Percentiles rank a stretch among this genome's conserved stretches.
phyloP scores from a whole-genome alignment of 2,113 vertebrate genomes.

The Talpa occidentalis region DNA sequence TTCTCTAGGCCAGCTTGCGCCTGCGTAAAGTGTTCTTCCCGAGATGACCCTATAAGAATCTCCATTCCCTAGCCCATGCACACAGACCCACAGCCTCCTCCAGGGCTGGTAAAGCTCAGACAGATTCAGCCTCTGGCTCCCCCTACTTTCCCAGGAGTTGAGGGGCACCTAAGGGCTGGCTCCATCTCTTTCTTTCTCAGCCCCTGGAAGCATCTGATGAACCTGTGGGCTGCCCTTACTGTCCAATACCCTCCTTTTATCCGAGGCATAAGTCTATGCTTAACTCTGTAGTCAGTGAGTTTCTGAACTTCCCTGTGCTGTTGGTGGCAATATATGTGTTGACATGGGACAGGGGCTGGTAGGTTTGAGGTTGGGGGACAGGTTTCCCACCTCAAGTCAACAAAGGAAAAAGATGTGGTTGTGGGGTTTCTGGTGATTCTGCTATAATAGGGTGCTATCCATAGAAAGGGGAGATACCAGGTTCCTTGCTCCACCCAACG shows the following conservation, averaged over 20 bases:
- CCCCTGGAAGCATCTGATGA: not conserved
- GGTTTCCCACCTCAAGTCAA: not conserved
- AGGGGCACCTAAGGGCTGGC: not conserved
- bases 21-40: not conserved
- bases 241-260: not conserved
- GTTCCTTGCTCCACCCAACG: too few relatives aligned
- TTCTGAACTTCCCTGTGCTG: not conserved
- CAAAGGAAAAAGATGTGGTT: not conserved
- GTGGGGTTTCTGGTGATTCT: too few relatives aligned
- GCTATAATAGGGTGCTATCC: too few relatives aligned
- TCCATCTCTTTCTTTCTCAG: too few relatives aligned
- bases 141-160: not conserved
- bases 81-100: not conserved
- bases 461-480: too few relatives aligned
- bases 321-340: too few relatives aligned
- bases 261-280: not conserved
- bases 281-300: not conserved
- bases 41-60: too few relatives aligned
- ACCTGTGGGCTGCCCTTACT: too few relatives aligned
- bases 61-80: fast-evolving
- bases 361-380: not conserved
- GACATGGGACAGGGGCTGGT: not conserved
- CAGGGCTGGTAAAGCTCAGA: too few relatives aligned
- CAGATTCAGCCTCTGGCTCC: not conserved
- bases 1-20: not conserved